Evolutionary conservation across 37 sponge, comb jelly and placozoan species (phyloP).

Genomic region (Agelas oroides): DNA sequence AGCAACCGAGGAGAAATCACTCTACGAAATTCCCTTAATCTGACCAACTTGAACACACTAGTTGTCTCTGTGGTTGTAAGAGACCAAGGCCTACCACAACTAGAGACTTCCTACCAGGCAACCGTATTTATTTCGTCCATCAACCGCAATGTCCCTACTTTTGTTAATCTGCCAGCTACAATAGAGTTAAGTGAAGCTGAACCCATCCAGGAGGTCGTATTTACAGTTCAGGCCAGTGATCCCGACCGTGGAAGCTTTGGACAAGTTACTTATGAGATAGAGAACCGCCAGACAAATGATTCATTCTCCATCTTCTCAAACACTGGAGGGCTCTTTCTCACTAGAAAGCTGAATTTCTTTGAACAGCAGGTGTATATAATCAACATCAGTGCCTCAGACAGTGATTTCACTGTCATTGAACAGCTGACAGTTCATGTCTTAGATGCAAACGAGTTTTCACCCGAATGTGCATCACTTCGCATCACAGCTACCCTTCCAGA

Average conservation of each 20-base stretch:
- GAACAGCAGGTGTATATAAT: constrained; percentile 26
- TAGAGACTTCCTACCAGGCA: constrained; percentile 8
- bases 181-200: constrained; percentile 47
- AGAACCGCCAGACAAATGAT: neutral
- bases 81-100: constrained; percentile 38
- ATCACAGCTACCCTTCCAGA: constrained; percentile 3
- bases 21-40: neutral
- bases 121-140: constrained; percentile 25
- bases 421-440: constrained; percentile 38
- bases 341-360: constrained; percentile 42
- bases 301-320: constrained; percentile 44
- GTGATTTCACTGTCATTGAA: constrained; percentile 8
- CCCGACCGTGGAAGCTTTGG: constrained; percentile 64
- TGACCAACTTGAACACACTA: constrained; percentile 6
- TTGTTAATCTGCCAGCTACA: constrained; percentile 60
- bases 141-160: constrained; percentile 38
- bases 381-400: constrained; percentile 55
- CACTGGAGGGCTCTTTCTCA: constrained; percentile 58
- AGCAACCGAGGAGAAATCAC: constrained; percentile 17
- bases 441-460: constrained; percentile 63
- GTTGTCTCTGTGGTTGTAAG: constrained; percentile 18
- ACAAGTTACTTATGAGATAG: constrained; percentile 25
- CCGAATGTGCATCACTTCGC: constrained; percentile 13
- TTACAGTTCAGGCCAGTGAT: constrained; percentile 54
- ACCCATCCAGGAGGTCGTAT: constrained; percentile 5